Percentiles rank a stretch among this genome's conserved stretches.
Conservation (phyloP, 2,888 invertebrate genomes). For the Trachelus iudaicus region DNA sequence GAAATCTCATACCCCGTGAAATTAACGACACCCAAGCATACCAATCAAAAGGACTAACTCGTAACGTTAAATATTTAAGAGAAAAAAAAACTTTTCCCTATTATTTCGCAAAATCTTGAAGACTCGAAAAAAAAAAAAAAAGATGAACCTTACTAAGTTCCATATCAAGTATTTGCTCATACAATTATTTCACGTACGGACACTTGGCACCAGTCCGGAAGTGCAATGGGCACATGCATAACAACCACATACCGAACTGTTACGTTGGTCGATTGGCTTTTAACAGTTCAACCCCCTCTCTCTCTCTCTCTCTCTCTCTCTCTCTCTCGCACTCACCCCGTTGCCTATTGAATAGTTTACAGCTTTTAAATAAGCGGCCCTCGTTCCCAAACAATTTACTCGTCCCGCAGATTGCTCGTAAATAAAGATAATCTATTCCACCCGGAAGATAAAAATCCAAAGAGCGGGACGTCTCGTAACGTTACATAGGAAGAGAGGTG, state of each 20-base stretch:
- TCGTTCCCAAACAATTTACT: slow-evolving; percentile 63
- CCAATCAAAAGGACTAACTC: neutral
- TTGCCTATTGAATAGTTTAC: slow-evolving; percentile 59
- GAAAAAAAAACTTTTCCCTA: neutral
- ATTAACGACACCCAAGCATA: neutral
- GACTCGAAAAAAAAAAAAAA: neutral
- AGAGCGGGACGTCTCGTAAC: slow-evolving; percentile 17
- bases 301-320: neutral
- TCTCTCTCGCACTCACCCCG: neutral
- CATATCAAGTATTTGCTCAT: neutral
- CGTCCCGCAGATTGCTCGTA: slow-evolving; percentile 63
- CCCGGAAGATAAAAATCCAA: slow-evolving; percentile 63
- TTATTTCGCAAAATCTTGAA: neutral
- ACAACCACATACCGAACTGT: neutral
- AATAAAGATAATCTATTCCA: slow-evolving; percentile 66
- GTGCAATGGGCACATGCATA: neutral
- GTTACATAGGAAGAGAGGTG: slow-evolving; percentile 15
- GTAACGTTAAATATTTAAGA: neutral
- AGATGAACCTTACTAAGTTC: neutral
- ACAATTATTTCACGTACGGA: neutral
- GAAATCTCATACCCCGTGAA: neutral
- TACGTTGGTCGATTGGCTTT: neutral
- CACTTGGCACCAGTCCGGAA: neutral
- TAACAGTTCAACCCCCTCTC: slow-evolving; percentile 9
- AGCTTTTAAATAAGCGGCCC: slow-evolving; percentile 63